Evolutionary conservation across 2,797 vertebrate genomes (phyloP), one percentile per base, ranked within the genome.

Genomic region (Platyrinchus mystaceus): DNA sequence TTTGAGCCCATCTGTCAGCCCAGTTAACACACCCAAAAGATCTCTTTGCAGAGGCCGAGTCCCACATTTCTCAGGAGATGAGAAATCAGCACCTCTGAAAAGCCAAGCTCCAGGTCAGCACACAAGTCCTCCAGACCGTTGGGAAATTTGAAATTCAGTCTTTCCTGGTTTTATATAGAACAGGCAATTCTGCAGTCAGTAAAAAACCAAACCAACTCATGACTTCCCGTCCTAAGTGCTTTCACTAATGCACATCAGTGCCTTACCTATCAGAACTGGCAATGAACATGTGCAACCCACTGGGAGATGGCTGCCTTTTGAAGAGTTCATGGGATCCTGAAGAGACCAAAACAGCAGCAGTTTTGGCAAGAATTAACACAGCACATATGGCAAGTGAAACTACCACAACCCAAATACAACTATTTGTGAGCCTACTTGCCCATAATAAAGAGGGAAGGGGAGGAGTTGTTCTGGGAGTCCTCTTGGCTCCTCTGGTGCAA

Each of bases 211-310:
- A 7, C 27, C 30, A 32, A 39, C 32, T 50, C 0, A 0, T 36
- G 19, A 77, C 60, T 7, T 13, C 17, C 30, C 6, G 1, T 24
- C 34, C 44, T 17, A 82, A 84, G 59, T 63, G 52, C 87, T 73
- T 56, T 78, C 50, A 36, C 28, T 52, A 27, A 44, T 2, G 5
- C 24, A 12, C 9, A 12, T n/a, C 37, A 20, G 64, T 66, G 44
- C 55, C 27, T 58, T 41, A 37, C 28, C 46, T 77, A 76, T 7
- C 47, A 80, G 30, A n/a, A 66, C 8, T 4, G 39, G 43, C 4
- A 36, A 24, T 0, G 15, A 64, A 8, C 41, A 56, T 0, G 0
- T 22, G 49, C 68, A 56, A 27, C 36, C 62, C 66, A 4, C 27
- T 5, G 17, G 64, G 53, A 73, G 39, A 67, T 39, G 14, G 41